phyloP scores from a whole-genome alignment of 2,113 vertebrate genomes.

The Phylloscopus trochilus region DNA sequence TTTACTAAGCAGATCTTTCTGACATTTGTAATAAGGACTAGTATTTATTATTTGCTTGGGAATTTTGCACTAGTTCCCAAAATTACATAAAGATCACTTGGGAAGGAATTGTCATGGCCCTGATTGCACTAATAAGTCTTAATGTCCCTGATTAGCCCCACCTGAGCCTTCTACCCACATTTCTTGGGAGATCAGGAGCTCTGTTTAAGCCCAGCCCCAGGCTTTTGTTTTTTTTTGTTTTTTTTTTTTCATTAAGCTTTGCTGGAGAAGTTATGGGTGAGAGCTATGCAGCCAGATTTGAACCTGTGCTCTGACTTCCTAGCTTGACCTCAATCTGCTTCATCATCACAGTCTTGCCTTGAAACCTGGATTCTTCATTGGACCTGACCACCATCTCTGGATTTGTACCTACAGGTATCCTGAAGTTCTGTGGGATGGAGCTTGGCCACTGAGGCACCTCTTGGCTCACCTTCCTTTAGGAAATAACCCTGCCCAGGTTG shows the following conservation, averaged over 20 bases:
- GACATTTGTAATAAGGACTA: neutral
- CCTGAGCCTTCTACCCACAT: neutral
- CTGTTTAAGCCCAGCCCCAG: neutral
- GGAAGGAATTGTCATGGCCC: neutral
- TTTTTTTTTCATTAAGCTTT: fast-evolving
- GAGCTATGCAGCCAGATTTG: neutral
- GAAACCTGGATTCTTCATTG: neutral
- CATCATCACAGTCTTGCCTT: neutral
- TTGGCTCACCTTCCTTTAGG: neutral
- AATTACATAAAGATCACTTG: neutral
- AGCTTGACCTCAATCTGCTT: neutral
- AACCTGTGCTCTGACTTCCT: fast-evolving
- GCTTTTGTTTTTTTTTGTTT: fast-evolving
- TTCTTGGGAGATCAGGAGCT: neutral
- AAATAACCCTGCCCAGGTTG: neutral
- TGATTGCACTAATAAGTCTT: neutral
- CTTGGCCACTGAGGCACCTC: neutral
- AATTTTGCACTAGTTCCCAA: neutral
- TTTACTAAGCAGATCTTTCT: neutral
- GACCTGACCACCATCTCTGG: neutral
- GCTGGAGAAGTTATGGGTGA: neutral
- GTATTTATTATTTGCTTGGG: neutral
- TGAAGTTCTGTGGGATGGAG: neutral
- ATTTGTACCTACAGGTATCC: neutral
- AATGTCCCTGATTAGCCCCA: neutral